Evolutionary conservation across 2,797 vertebrate species (phyloP), one percentile per base, ranked within the genome.

Genomic region (Diplodus puntazzo): DNA sequence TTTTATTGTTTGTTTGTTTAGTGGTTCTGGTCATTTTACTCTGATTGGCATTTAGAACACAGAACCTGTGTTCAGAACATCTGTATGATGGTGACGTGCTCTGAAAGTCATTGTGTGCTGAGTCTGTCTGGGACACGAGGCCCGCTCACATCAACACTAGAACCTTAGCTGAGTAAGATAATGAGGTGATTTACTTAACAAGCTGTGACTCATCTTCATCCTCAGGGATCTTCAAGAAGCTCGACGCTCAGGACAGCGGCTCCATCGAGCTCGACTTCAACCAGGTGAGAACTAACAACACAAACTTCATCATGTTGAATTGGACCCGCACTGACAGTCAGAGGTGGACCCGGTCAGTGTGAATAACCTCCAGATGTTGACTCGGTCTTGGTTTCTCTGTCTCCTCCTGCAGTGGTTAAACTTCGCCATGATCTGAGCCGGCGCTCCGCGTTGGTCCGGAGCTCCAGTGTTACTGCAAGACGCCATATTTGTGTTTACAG

Each of bases 401-500:
- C 27, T 81, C 34, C 58, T 66, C 42, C 85, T 55, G 49, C 88
- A 96, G 95, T 96, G 95, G 95, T 62, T 96, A 50, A 91, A 73
- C 64, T 94, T 95, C 65, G 17, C 92, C 64, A 96, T 96, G 95
- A 86, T 96, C 88, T 96, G 92, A 93, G 66, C 14, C 50, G 10
- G 12, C 3, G 20, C 63, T 50, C 55, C 21, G 0, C 2, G 17
- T 11, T 21, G 5, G 3, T 39, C 49, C 2, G 2, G 49, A 79
- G 75, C 70, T 0, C 27, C 75, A 27, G 25, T 17, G 16, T 52
- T 39, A 49, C 48, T 4, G 55, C 75, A 73, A 43, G 23, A 50
- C 20, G 3, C 45, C 55, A 20, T 30, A 10, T 43, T 62, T 50
- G 14, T 8, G 39, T 77, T 80, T 39, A 42, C 77, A 52, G 18